Evolutionary conservation across 2,113 vertebrate genomes (phyloP), one percentile per base, ranked within the genome.

Genomic region (Nothoprocta pentlandii): DNA sequence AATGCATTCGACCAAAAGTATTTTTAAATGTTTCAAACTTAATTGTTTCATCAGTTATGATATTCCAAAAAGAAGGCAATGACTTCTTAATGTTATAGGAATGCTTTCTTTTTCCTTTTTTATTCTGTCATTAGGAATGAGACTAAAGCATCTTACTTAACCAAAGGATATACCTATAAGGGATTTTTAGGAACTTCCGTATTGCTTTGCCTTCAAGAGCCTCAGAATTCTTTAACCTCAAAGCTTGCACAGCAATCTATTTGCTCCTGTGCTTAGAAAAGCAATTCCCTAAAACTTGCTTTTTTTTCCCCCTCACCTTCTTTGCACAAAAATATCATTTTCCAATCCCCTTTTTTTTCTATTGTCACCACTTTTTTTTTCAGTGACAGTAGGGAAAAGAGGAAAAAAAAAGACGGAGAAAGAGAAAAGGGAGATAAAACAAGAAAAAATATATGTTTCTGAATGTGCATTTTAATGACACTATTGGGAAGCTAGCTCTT

Each of bases 41-140:
- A 95, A 95, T 87, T 94, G 95, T 80, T 95, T 74, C 94, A 96
- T 90, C 80, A 94, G 88, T 95, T 94, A 87, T 3, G 32, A 74
- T 79, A 75, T 89, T 95, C 68, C 46, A 76, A 2, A 20, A 89
- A 36, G 76, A 93, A 82, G 74, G 78, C 66, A 89, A 93, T 0
- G 21, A 81, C 56, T 93, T 90, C 83, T 94, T 77, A 63, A 80
- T 58, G 56, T 79, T 84, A 89, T 13, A 30, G 41, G 30, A 93
- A 73, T 59, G 66, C 41, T 90, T 73, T 92, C 70, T 81, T 87
- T 89, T 41, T 66, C 69, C 10, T 53, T 77, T 58, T 41, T 47
- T 39, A 71, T 92, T 19, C 28, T 17, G 4, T 62, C 54, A n/a
- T 74, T 76, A 36, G 62, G 44, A 66, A 39, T 54, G 87, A 85